Conservation (phyloP, 2,797 vertebrate genomes). For the Scomberomorus guttatus region DNA sequence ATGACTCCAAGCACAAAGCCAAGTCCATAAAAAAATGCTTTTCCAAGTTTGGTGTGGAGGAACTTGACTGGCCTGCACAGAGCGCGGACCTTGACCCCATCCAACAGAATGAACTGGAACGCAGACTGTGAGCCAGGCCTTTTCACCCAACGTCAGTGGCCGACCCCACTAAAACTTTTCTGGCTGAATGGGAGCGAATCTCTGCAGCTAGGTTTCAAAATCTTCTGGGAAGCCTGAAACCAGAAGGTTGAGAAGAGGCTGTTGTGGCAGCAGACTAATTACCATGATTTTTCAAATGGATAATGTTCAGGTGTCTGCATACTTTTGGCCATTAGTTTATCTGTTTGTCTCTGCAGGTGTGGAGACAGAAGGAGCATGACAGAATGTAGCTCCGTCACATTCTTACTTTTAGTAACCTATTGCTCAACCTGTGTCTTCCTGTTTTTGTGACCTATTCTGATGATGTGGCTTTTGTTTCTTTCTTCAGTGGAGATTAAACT, state of each 20-base stretch:
- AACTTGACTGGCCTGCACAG: not conserved
- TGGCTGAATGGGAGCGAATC: not conserved
- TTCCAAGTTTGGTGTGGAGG: not conserved
- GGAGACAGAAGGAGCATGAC: constrained; percentile 11
- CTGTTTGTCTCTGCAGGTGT: constrained; percentile 34
- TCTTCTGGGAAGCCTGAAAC: not conserved
- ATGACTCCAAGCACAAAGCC: too few species aligned
- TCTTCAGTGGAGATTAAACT: not conserved
- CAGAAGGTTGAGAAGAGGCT: not conserved
- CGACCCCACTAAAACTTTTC: too few species aligned
- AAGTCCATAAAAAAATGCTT: not conserved
- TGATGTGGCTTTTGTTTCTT: constrained; percentile 27
- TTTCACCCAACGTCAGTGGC: too few species aligned
- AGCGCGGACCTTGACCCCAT: not conserved
- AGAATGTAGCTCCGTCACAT: constrained; percentile 76
- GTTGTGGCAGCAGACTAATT: not conserved
- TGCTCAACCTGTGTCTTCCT: constrained; percentile 43
- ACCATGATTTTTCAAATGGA: fast-evolving
- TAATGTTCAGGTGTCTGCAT: not conserved
- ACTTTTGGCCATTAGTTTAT: not conserved
- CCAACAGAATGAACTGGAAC: not conserved
- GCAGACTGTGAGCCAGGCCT: not conserved
- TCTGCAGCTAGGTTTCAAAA: not conserved
- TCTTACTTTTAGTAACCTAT: constrained; percentile 47
- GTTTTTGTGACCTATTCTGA: constrained; percentile 28